Evolutionary conservation across 1,140 invertebrate species (phyloP), one percentile per base, ranked within the genome.

Genomic region (Bombus breviceps): DNA sequence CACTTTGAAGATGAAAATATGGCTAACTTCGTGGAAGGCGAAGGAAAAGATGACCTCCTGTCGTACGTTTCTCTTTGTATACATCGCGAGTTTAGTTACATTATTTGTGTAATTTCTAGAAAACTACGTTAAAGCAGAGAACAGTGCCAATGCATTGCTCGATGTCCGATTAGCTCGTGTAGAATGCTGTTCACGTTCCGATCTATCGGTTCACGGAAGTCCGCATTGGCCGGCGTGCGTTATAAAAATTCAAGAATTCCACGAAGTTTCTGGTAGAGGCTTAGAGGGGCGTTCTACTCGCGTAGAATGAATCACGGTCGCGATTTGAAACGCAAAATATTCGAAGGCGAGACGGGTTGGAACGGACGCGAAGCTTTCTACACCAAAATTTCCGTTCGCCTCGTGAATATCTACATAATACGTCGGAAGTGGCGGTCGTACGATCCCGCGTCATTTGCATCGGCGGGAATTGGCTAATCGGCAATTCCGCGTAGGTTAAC

Each of bases 361-460:
- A 59, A n/a, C 37, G n/a, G 57, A 77, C 39, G 41, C 77, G 64
- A 47, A 64, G 66, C 75, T 77, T 83, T 83, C 64, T 78, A 78
- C 66, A 62, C 81, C 81, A 66, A 84, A 84, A 84, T 84, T 69
- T 84, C 62, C 81, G 81, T 83, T 39, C 41, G 34, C 34, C 32
- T 43, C 34, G 41, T 28, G 73, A 57, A 76, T 57, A 77, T 83
- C 64, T 83, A 71, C 73, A 78, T 78, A 78, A 78, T 78, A 75
- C 74, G 82, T 83, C 82, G 82, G 82, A 83, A 83, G 75, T 78
- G 82, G 64, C 74, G 82, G n/a, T 83, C 74, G 64, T 78, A 83
- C 74, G 82, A 83, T 83, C 73, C 64, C 64, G 71, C 71, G 69
- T 82, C 53, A 84, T 84, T 84, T 84, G 75, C 82, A 84, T 78